Base-by-base conservation (phyloP, 2,797 vertebrate species). In the Catostomus latipinnis region DNA sequence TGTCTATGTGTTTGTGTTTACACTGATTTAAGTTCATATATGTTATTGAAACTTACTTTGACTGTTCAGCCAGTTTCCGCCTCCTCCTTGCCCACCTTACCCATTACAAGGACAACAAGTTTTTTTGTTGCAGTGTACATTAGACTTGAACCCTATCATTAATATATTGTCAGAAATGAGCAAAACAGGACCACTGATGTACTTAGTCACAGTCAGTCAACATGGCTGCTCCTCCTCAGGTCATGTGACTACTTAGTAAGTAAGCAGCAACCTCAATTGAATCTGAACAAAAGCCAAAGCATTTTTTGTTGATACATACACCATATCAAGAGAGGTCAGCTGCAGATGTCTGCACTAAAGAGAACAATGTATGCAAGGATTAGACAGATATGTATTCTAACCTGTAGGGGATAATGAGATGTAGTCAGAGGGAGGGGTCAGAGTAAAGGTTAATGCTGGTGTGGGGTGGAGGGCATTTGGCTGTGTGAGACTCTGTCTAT, bases 301-400 rank as follows among this genome's bases (percentile, higher is more conserved):
- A 68, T 34, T 74, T 48, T 8, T 78, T 78, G 80, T 77, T 63
- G 65, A 57, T 6, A 54, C 60, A 73, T 60, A 50, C 52, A 71
- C 22, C 8, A 78, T 73, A 72, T 65, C 58, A 62, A 63, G 66
- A 78, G 65, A 80, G 80, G 74, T 83, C 74, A 82, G 53, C 12
- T 43, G 70, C 63, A 76, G 68, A 78, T 53, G 49, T 45, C 78
- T 74, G 46, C 43, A 76, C 68, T 67, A 60, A 85, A 67, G n/a
- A 56, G 1, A 13, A 53, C 49, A 71, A 86, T 68, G 65, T 70
- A 81, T 74, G 77, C 69, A 83, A 54, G 54, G 70, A 80, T 74
- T 16, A 73, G 73, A 83, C 63, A 56, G 16, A 84, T 80, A 77
- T 82, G 13, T 53, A 16, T 43, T 76, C 2, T 14, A 12, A 71